Evolutionary conservation across 2,888 invertebrate species (phyloP), one percentile per base, ranked within the genome.

Genomic region (Eupeodes latifasciatus): DNA sequence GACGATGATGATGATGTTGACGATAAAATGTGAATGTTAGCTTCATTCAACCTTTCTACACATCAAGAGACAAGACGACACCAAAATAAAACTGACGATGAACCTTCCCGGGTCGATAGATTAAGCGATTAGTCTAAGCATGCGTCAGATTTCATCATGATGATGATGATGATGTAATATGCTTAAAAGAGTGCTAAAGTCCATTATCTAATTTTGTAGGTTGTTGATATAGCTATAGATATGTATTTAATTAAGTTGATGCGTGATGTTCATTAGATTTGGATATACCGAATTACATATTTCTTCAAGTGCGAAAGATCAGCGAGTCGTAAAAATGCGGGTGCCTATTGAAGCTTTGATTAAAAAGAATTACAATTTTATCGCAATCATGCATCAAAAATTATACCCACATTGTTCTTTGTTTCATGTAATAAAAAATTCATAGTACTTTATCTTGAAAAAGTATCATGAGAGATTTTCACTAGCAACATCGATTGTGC

Each of bases 41-140:
- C n/a, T 27, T 27, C 27, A 27, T 27, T 27, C 27, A 27, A 27
- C 27, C 27, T 27, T 27, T 10, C 55, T 57, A 55, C 19, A 57
- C 55, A 27, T 27, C 27, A 27, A 7, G 14, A 14, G 14, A 57
- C 44, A 61, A 4, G 47, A 53, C 14, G 59, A 61, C 19, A 27
- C 14, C 44, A 27, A 27, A 27, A 27, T 27, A 27, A 27, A 27
- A 27, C 27, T 27, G 27, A 27, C 27, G 27, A 27, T 44, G 44
- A 53, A 61, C 49, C 49, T 44, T 19, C 16, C 62, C 59, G 77
- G 51, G 75, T 85, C 81, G 51, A 81, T 85, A 81, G 81, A 85
- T 88, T 81, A 71, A 85, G 81, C 75, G 85, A 62, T 47, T 72
- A 53, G 84, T 75, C 62, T 67, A 53, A 66, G 62, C n/a, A 66